Conservation (phyloP, 2,113 vertebrate genomes). For the Guaruba guarouba region DNA sequence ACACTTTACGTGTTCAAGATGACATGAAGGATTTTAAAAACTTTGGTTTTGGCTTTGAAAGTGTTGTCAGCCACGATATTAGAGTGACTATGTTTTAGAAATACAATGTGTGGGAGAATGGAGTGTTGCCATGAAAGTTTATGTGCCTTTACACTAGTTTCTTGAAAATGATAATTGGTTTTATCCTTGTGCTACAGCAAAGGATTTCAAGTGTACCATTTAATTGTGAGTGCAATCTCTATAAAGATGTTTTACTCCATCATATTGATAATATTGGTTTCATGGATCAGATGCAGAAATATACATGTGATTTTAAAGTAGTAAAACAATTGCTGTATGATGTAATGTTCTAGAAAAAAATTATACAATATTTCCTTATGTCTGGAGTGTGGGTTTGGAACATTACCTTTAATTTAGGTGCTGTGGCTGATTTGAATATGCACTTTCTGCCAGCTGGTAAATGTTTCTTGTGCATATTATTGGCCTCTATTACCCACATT, state of each 20-base stretch:
- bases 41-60: neutral
- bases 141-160: neutral
- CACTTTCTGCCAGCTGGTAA: neutral
- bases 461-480: neutral
- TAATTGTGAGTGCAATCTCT: neutral
- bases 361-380: neutral
- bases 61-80: neutral
- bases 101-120: neutral
- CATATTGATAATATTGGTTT: neutral
- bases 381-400: neutral
- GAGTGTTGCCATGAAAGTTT: neutral
- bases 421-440: rapidly evolving
- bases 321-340: neutral
- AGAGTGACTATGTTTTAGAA: neutral
- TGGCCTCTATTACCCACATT: neutral
- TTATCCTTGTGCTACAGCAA: neutral
- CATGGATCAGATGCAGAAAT: neutral
- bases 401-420: neutral
- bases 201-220: neutral
- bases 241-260: neutral
- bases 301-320: neutral
- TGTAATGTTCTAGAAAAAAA: neutral
- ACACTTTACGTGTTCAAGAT: neutral
- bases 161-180: neutral
- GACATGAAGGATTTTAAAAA: neutral